Base-by-base conservation (phyloP, 2,888 invertebrate species). In the Eretmocerus hayati region DNA sequence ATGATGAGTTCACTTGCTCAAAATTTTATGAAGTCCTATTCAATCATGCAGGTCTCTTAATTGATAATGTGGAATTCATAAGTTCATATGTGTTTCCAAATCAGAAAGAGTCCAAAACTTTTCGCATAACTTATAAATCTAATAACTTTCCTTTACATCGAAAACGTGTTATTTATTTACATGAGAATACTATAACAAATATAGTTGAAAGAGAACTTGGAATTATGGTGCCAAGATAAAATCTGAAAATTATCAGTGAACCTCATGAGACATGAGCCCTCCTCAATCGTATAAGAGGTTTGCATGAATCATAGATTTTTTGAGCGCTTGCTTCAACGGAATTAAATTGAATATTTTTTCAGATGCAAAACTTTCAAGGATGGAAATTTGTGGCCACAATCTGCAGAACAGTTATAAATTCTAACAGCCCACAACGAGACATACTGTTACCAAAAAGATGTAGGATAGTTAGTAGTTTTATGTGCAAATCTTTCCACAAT, bases 71-170 rank as follows among this genome's bases (percentile, higher is more conserved):
- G 21, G 53, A 62, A 47, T 64, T 64, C 15, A 40, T 73, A 11
- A 55, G 62, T 45, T 56, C 45, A 15, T 74, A 71, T 49, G 15
- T 51, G 40, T 67, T 64, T 53, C 52, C 63, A 13, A 52, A 58
- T 23, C 58, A 51, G 5, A 56, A 59, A 31, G 58, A 59, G 52
- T 58, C 59, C 19, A 60, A 58, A 43, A 72, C 72, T 41, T 72
- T 65, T 50, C 65, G 67, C 54, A 65, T 74, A 48, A 63, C 52
- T 26, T 74, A 74, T 51, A 62, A 59, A 50, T 69, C 72, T n/a
- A 58, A 59, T 45, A 54, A 54, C n/a, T 47, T 63, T 20, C 69
- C 74, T 20, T 56, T 74, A 39, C 57, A 65, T 49, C 63, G 68
- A 50, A 58, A 62, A 44, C 59, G 66, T 58, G 63, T 68, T 20